Evolutionary conservation across 2,888 invertebrate genomes (phyloP).

Genomic region (Pilophorus perplexus): DNA sequence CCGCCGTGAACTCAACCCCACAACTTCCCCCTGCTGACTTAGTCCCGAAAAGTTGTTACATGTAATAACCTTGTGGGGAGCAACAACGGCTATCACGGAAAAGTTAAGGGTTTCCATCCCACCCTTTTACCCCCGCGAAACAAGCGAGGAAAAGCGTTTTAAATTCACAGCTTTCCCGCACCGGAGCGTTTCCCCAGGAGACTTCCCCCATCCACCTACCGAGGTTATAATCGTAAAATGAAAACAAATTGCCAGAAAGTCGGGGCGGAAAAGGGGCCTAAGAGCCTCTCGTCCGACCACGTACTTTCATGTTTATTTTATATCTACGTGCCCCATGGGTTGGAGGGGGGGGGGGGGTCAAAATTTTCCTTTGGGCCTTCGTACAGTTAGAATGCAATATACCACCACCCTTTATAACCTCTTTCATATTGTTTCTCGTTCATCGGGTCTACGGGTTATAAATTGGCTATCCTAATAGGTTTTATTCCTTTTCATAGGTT

Average conservation of each 20-base stretch:
- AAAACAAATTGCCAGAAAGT: conserved; percentile 46
- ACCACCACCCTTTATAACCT: not conserved
- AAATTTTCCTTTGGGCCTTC: conserved; percentile 27
- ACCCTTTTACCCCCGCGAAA: not conserved
- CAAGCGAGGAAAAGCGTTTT: conserved; percentile 34
- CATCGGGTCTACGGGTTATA: no score
- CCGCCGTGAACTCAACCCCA: not conserved
- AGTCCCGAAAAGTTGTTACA: conserved; percentile 21
- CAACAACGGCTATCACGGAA: conserved; percentile 32
- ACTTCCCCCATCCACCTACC: not conserved
- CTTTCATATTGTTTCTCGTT: no score
- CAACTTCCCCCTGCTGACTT: not conserved
- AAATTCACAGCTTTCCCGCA: conserved; percentile 33
- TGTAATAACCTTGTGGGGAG: conserved; percentile 37
- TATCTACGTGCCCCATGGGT: conserved; percentile 15
- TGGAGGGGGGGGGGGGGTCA: no score
- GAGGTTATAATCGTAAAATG: conserved; percentile 48
- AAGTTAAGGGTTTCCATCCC: conserved; percentile 23
- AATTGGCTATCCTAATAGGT: conserved; percentile 47
- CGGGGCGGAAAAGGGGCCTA: conserved; percentile 6
- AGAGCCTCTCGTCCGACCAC: conserved; percentile 12
- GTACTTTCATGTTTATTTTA: conserved; percentile 32
- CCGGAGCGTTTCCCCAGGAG: not conserved
- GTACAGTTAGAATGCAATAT: conserved; percentile 25
- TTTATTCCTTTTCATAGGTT: no score